A percentile compares a stretch with the other conserved stretches of the same genome.
These are phyloP conservation scores for Protosalanx chinensis DNA, from an alignment of 2,797 vertebrate genomes.

Conservation along the genomic window DNA sequence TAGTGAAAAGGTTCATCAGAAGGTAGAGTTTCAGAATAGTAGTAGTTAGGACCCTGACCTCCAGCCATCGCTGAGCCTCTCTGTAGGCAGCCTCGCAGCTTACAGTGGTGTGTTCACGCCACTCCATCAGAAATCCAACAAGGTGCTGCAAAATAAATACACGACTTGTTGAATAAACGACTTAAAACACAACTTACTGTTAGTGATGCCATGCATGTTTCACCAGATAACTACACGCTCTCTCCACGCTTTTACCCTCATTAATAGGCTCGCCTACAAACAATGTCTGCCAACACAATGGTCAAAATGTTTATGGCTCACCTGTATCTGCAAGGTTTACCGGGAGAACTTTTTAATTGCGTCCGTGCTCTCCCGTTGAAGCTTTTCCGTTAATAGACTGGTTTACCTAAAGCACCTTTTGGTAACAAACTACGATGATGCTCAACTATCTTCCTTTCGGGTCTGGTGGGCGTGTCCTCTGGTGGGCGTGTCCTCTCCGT, in stretches of 20 bases:
- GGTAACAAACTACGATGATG: too few species aligned
- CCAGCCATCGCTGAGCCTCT: conserved; percentile 87
- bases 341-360: neutral
- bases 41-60: conserved; percentile 67
- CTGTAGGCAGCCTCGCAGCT: conserved; percentile 79
- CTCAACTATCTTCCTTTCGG: neutral
- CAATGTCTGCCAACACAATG: too few species aligned
- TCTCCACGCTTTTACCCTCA: neutral
- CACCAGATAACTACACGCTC: neutral
- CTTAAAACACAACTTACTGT: neutral
- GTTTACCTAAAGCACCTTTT: too few species aligned
- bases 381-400: conserved; percentile 5
- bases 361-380: neutral
- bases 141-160: neutral
- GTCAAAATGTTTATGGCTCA: neutral
- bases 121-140: conserved; percentile 71
- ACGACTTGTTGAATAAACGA: neutral
- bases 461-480: neutral
- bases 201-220: neutral
- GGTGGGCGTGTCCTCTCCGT: neutral
- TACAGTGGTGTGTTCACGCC: conserved; percentile 76
- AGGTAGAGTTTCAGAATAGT: neutral
- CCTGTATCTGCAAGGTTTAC: neutral
- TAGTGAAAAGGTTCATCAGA: neutral
- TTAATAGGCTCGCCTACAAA: neutral